Evolutionary conservation across 2,888 invertebrate genomes (phyloP).

Genomic region (Drosophila nr. perissopoda): DNA sequence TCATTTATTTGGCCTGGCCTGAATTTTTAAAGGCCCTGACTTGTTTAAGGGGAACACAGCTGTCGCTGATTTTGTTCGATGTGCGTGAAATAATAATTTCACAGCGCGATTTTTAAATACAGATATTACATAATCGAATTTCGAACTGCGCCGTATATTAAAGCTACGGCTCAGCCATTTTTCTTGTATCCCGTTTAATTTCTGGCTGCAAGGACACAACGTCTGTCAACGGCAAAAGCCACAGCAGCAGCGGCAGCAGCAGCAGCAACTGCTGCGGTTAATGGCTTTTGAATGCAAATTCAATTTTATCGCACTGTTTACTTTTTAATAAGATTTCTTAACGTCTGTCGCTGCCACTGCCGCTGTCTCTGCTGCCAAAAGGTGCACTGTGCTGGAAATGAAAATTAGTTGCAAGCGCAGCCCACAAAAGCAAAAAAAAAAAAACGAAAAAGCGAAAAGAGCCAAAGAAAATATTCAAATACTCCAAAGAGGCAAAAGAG

Average conservation of each 20-base stretch:
- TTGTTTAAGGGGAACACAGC: conserved; percentile 27
- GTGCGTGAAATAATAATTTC: conserved; percentile 70
- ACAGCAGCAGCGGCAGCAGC: conserved; percentile 24
- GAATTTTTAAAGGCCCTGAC: conserved; percentile 21
- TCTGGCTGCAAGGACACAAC: conserved; percentile 67
- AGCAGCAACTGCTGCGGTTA: conserved; percentile 83
- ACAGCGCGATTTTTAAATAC: conserved; percentile 33
- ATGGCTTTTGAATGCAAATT: conserved; percentile 84
- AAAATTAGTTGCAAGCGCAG: conserved; percentile 79
- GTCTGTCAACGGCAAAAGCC: conserved; percentile 44
- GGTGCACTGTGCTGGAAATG: conserved; percentile 81
- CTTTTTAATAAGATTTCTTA: conserved; percentile 83
- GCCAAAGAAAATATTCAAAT: conserved; percentile 54
- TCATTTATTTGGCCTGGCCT: conserved; percentile 14
- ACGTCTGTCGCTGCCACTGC: conserved; percentile 30
- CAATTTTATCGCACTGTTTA: conserved; percentile 84
- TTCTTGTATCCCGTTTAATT: conserved; percentile 63
- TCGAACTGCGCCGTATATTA: conserved; percentile 31
- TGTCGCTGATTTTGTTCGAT: conserved; percentile 50
- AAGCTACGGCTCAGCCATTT: conserved; percentile 30
- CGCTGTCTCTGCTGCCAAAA: conserved; percentile 54
- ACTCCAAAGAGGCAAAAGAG: conserved; percentile 50
- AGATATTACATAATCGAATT: conserved; percentile 10
- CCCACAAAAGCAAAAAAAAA: conserved; percentile 39
- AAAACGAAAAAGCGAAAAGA: conserved; percentile 22